phyloP scores from a whole-genome alignment of 2,797 vertebrate species.

The Delichon dasypus region DNA sequence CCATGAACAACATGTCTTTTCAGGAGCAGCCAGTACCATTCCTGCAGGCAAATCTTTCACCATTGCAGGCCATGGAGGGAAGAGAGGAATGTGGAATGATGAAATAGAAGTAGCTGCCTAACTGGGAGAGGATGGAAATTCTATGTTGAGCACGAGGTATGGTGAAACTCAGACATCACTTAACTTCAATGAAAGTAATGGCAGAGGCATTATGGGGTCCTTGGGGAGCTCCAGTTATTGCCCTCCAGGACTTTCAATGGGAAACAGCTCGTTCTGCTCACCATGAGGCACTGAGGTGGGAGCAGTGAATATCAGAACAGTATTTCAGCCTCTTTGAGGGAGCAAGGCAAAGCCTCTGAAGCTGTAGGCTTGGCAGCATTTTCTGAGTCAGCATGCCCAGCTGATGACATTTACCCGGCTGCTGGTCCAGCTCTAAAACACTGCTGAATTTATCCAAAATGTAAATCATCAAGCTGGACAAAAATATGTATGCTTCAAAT shows the following conservation, averaged over 20 bases:
- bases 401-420: slow-evolving; percentile 10
- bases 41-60: background rate
- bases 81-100: background rate
- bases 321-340: background rate
- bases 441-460: slow-evolving; percentile 5
- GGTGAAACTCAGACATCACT: background rate
- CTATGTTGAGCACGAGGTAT: background rate
- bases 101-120: background rate
- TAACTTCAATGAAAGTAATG: rapidly evolving
- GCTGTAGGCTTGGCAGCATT: background rate
- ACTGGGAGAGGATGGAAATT: background rate
- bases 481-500: background rate
- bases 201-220: background rate
- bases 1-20: rapidly evolving
- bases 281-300: background rate
- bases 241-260: background rate
- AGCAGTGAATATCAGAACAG: background rate
- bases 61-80: rapidly evolving
- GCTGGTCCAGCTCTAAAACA: background rate
- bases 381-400: background rate
- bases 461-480: background rate
- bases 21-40: background rate
- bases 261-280: background rate
- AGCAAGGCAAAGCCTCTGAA: background rate
- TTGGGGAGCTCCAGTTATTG: background rate